Evolutionary conservation across 2,113 vertebrate genomes (phyloP).

Genomic region (Meriones unguiculatus): DNA sequence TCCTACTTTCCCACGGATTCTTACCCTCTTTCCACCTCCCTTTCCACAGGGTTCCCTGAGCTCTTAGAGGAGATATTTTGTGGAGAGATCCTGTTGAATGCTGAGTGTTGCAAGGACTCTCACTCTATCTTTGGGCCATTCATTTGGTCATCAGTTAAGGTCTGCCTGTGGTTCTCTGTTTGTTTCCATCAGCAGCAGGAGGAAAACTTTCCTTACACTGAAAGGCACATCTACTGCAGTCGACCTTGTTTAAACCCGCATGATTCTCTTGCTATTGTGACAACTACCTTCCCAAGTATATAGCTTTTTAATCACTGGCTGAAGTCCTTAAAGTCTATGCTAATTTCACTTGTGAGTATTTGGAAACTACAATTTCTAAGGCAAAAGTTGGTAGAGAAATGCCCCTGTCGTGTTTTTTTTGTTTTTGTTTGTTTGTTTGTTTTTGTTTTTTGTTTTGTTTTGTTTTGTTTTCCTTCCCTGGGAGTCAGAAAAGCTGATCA

Average conservation of each 20-base stretch:
- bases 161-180: not conserved
- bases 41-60: not conserved
- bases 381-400: conserved; percentile 32
- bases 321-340: conserved; percentile 65
- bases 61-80: not conserved
- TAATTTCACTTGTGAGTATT: conserved; percentile 61
- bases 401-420: not conserved
- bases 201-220: not conserved
- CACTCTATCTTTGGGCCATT: too few species aligned
- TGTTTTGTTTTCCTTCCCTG: conserved; percentile 7
- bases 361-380: conserved; percentile 57
- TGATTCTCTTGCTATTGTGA: conserved; percentile 34
- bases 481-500: conserved; percentile 33
- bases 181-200: too few species aligned
- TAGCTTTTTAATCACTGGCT: conserved; percentile 45
- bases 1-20: too few species aligned
- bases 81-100: not conserved
- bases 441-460: not conserved
- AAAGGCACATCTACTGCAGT: not conserved
- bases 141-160: too few species aligned
- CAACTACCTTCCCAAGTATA: not conserved
- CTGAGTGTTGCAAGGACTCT: not conserved
- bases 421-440: not conserved
- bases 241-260: not conserved
- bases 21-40: not conserved